Evolutionary conservation across 2,797 vertebrate species (phyloP), one percentile per base, ranked within the genome.

Genomic region (Pelodytes ibericus): DNA sequence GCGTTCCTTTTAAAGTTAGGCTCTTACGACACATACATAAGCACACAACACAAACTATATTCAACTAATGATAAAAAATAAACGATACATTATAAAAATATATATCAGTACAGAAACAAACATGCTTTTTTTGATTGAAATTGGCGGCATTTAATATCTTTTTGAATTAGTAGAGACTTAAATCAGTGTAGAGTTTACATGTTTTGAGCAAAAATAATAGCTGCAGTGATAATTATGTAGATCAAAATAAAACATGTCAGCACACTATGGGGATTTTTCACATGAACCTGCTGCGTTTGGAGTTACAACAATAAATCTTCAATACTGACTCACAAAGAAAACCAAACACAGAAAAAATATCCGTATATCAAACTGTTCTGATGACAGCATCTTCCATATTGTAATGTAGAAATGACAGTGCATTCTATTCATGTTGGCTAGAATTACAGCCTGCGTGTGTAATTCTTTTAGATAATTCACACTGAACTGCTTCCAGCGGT

Each of bases 381-480:
- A 26, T 71, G 69, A 60, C 57, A 71, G 36, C 33, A 41, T 36
- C 75, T 73, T 41, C 0, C 0, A 64, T 18, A 77, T 61, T 61
- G 31, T 79, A 77, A 80, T 47, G 44, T 72, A 72, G 79, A 63
- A 36, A 3, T 36, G 64, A 64, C 33, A 56, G 3, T 69, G 68
- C 49, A 59, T 27, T 0, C 69, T 0, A 0, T 71, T 47, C 63
- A 44, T 64, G 63, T 49, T 30, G 29, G 26, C 33, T 71, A 27
- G 20, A 79, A 68, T 51, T 56, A 22, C 61, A 58, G 4, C 9
- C 56, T 70, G 70, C 67, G 65, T 36, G 36, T 80, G 44, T 75
- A 74, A 79, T 75, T 72, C 77, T 72, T 70, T 58, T 1, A 63
- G 30, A 4, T 63, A 77, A 71, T 22, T 71, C 18, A 61, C 61